Evolutionary conservation across 2,888 invertebrate genomes (phyloP).

Genomic region (Thymelicus sylvestris): DNA sequence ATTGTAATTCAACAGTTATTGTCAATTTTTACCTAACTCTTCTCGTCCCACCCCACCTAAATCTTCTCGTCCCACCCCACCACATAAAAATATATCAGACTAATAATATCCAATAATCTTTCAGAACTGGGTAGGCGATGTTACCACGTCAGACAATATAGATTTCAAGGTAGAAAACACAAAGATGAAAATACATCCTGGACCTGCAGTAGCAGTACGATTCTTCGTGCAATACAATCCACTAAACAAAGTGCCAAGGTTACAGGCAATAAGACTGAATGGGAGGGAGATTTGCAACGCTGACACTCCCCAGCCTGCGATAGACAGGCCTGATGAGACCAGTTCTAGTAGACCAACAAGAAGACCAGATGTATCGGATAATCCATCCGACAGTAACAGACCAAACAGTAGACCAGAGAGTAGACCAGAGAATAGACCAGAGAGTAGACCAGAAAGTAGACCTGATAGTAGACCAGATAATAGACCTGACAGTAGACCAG

Average conservation of each 20-base stretch:
- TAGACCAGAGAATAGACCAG: too few relatives aligned
- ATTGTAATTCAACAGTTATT: too few relatives aligned
- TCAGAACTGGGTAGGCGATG: slow-evolving; percentile 86
- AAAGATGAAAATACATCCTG: slow-evolving; percentile 83
- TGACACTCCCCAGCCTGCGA: slow-evolving; percentile 59
- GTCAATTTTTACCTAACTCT: too few relatives aligned
- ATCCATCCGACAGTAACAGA: background rate
- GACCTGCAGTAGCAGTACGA: slow-evolving; percentile 80
- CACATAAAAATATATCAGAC: background rate
- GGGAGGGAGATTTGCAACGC: slow-evolving; percentile 85
- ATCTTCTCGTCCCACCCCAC: too few relatives aligned
- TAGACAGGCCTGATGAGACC: slow-evolving; percentile 52
- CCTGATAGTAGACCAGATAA: too few relatives aligned
- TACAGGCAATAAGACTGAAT: slow-evolving; percentile 81
- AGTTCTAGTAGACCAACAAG: slow-evolving; percentile 34
- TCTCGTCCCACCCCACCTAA: too few relatives aligned
- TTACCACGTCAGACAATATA: slow-evolving; percentile 83
- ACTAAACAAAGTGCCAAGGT: slow-evolving; percentile 72
- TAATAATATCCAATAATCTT: slow-evolving; percentile 12
- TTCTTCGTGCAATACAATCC: slow-evolving; percentile 86
- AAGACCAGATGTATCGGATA: slow-evolving; percentile 18
- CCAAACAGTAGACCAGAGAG: too few relatives aligned
- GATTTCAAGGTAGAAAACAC: slow-evolving; percentile 85
- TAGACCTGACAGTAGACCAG: background rate
- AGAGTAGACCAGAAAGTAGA: too few relatives aligned